Percentiles rank a stretch among this genome's conserved stretches.
Conservation (phyloP, 2,113 vertebrate species). For the Trematocara stigmaticum region DNA sequence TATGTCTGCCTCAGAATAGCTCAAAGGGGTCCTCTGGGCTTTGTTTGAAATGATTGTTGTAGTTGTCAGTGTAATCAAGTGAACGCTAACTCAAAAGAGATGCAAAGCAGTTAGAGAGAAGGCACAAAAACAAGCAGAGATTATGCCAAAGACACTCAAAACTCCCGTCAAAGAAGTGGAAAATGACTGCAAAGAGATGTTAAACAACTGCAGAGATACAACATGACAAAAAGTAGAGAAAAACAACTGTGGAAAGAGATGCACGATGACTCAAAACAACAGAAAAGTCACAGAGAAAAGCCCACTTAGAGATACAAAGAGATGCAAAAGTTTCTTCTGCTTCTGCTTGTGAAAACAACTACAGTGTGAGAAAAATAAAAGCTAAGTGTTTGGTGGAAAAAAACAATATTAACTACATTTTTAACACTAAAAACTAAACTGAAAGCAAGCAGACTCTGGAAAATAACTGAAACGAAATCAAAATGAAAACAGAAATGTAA, state of each 20-base stretch:
- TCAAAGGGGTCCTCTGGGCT: not conserved
- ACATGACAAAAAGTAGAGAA: not conserved
- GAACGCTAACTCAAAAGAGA: not conserved
- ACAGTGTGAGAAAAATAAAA: accelerated
- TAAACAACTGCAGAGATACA: not conserved
- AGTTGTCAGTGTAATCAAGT: not conserved
- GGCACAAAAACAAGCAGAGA: not conserved
- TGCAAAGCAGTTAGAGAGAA: not conserved
- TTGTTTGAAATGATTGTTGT: not conserved
- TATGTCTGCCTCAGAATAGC: not conserved
- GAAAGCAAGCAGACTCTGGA: not conserved
- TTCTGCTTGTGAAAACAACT: not conserved
- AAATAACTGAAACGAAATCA: not conserved
- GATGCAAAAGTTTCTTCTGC: not conserved
- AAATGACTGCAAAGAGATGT: not conserved
- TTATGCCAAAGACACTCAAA: not conserved
- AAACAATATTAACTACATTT: accelerated
- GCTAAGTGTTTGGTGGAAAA: not conserved
- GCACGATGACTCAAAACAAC: accelerated
- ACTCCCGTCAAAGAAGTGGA: not conserved
- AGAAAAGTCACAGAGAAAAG: not conserved
- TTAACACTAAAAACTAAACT: not conserved
- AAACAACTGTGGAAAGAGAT: not conserved
- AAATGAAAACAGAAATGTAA: not conserved
- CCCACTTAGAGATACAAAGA: not conserved